Percentiles rank a stretch among this genome's conserved stretches.
Evolutionary conservation across 2,113 vertebrate genomes (phyloP).

Genomic region (Pyrgilauda ruficollis): DNA sequence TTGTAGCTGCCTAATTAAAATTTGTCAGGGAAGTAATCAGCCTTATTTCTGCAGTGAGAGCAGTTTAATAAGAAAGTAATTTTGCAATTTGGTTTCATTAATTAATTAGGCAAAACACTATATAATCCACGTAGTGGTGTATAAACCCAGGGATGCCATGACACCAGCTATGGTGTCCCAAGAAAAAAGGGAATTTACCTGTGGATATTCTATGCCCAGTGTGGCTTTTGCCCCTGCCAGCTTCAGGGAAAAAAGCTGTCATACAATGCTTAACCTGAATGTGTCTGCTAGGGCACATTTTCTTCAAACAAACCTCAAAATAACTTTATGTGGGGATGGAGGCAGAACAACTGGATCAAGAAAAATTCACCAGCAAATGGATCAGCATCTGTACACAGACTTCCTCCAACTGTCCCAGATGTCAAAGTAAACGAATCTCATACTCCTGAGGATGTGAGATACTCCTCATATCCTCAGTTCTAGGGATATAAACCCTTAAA

Average conservation of each 20-base stretch:
- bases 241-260: neutral
- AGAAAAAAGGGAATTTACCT: neutral
- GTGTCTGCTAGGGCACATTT: neutral
- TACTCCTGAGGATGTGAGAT: neutral
- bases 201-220: neutral
- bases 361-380: neutral
- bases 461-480: neutral
- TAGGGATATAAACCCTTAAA: neutral
- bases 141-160: neutral
- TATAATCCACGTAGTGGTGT: neutral
- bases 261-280: neutral
- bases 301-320: neutral
- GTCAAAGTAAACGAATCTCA: neutral
- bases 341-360: neutral
- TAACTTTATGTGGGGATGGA: neutral
- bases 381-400: neutral
- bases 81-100: conserved; percentile 30
- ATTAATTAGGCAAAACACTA: conserved; percentile 10
- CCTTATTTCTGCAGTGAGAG: conserved; percentile 9
- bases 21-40: conserved; percentile 42
- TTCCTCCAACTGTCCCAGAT: neutral
- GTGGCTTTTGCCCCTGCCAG: neutral
- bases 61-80: conserved; percentile 41
- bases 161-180: neutral
- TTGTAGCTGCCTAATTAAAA: conserved; percentile 51